Conservation (phyloP, 2,113 vertebrate genomes). For the Typhlomys cinereus region DNA sequence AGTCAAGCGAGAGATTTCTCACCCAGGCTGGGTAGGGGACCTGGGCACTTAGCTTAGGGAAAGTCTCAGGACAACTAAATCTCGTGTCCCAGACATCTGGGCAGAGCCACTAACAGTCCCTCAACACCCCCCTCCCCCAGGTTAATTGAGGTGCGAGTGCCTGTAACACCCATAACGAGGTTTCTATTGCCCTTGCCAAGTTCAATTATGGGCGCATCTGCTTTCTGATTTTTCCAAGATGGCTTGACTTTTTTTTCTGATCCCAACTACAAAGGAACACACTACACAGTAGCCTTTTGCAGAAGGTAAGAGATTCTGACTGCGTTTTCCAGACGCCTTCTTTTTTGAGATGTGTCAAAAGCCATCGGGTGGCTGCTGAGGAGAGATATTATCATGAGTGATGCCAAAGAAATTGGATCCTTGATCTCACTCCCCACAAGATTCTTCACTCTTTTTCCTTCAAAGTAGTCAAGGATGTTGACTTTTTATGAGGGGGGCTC, state of each 20-base stretch:
- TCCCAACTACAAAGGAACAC: constrained; percentile 48
- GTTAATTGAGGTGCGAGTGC: constrained; percentile 69
- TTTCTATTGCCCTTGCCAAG: constrained; percentile 73
- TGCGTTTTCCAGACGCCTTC: constrained; percentile 64
- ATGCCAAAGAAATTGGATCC: constrained; percentile 75
- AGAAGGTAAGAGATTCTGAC: constrained; percentile 66
- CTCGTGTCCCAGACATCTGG: constrained; percentile 51
- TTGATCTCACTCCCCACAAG: constrained; percentile 40
- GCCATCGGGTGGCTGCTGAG: constrained; percentile 73
- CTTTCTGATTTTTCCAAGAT: constrained; percentile 75
- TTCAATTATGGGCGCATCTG: constrained; percentile 68
- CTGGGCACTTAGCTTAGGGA: background rate
- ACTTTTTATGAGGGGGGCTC: constrained; percentile 80
- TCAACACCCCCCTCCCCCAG: background rate
- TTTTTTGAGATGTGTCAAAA: constrained; percentile 78
- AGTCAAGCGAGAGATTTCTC: background rate
- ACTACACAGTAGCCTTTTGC: constrained; percentile 76
- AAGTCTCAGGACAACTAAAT: background rate
- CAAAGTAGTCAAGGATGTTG: constrained; percentile 78
- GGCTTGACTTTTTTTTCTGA: background rate
- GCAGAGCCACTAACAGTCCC: background rate
- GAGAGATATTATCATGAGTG: constrained; percentile 75
- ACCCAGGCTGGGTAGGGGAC: background rate
- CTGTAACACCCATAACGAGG: constrained; percentile 69
- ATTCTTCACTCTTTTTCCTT: constrained; percentile 49